Evolutionary conservation across 2,797 vertebrate genomes (phyloP).

Genomic region (Stomatorhinus walkeri): DNA sequence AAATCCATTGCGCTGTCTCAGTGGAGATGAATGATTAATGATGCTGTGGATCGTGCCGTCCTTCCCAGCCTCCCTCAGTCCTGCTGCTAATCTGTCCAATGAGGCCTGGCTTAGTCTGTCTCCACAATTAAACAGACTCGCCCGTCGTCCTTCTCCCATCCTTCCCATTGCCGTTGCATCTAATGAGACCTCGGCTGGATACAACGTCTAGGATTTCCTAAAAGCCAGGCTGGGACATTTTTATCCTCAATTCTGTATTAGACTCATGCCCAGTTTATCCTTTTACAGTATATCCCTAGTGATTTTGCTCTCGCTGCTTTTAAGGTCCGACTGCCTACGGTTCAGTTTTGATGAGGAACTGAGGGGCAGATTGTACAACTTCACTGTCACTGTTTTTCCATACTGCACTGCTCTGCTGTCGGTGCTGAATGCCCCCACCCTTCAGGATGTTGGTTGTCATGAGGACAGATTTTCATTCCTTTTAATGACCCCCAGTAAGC

Average conservation of each 20-base stretch:
- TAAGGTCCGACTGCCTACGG: background rate
- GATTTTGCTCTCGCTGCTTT: background rate
- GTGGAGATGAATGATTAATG: slow-evolving; percentile 8
- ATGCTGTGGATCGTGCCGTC: background rate
- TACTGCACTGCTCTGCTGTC: background rate
- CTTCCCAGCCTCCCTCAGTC: background rate
- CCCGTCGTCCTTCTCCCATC: background rate
- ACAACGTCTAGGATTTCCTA: background rate
- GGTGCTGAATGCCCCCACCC: background rate
- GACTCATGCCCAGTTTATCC: background rate
- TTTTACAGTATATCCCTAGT: background rate
- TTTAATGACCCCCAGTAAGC: background rate
- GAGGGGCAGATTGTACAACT: background rate
- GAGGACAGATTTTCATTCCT: background rate
- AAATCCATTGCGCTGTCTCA: background rate
- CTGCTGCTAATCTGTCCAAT: background rate
- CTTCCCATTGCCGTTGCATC: background rate
- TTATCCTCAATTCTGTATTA: background rate
- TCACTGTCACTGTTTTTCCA: background rate
- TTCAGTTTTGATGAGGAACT: background rate
- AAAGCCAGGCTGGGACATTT: background rate
- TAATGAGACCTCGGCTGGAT: background rate
- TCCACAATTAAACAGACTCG: background rate
- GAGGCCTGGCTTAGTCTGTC: background rate
- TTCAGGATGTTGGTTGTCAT: background rate